Evolutionary conservation across 1,140 invertebrate species (phyloP).

Genomic region (Cyclargus thomasi): DNA sequence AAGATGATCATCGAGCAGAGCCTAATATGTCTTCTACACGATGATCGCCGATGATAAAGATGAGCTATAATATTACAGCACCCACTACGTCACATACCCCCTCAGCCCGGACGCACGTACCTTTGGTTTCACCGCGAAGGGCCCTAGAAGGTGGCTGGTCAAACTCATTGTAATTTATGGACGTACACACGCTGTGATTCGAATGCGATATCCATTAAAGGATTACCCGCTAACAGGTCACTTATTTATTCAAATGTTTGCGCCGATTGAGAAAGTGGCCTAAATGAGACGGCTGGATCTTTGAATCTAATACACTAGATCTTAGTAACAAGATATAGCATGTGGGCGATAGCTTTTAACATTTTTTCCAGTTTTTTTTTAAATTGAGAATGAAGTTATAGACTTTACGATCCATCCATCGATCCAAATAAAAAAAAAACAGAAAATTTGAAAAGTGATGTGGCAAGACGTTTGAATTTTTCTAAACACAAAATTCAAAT

Average conservation of each 20-base stretch:
- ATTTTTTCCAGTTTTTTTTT: too few relatives aligned
- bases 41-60: too few relatives aligned
- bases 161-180: constrained; percentile 65
- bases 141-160: constrained; percentile 43
- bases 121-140: constrained; percentile 45
- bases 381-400: too few relatives aligned
- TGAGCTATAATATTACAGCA: constrained; percentile 16
- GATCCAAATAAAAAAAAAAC: too few relatives aligned
- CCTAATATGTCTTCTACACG: too few relatives aligned
- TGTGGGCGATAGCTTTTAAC: too few relatives aligned
- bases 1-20: too few relatives aligned
- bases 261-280: constrained; percentile 3
- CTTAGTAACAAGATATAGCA: too few relatives aligned
- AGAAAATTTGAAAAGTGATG: too few relatives aligned
- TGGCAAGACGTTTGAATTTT: too few relatives aligned
- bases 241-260: constrained; percentile 32
- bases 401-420: too few relatives aligned
- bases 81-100: constrained; percentile 16
- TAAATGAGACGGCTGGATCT: not conserved
- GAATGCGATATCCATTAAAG: constrained; percentile 56
- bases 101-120: constrained; percentile 54
- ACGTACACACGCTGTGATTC: constrained; percentile 42
- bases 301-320: not conserved
- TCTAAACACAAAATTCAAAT: too few relatives aligned
- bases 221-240: constrained; percentile 44